phyloP scores from a whole-genome alignment of 2,797 vertebrate species.

The Orientallactaga sibirica region DNA sequence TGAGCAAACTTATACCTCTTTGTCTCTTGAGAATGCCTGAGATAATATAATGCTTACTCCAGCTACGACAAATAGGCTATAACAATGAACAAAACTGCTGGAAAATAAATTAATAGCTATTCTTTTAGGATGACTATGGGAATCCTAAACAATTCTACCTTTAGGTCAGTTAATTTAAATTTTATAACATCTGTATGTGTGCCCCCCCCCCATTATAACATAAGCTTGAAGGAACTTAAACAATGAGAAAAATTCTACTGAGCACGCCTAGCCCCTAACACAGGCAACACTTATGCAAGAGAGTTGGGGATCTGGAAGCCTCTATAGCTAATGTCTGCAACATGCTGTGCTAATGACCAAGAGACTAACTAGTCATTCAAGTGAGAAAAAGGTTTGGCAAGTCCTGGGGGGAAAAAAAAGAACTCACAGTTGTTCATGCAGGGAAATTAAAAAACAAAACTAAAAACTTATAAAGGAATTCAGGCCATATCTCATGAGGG shows the following conservation, averaged over 20 bases:
- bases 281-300: constrained; percentile 2
- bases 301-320: constrained; percentile 54
- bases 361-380: constrained; percentile 67
- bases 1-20: background rate
- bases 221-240: constrained; percentile 57
- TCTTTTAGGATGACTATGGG: background rate
- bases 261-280: constrained; percentile 17
- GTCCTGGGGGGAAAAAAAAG: constrained; percentile 51
- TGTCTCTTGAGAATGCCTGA: background rate
- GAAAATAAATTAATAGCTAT: constrained; percentile 29
- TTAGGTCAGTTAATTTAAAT: constrained; percentile 45
- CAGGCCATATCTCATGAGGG: constrained; percentile 45
- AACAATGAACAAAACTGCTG: constrained; percentile 7
- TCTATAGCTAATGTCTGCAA: constrained; percentile 71
- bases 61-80: background rate
- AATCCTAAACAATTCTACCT: background rate
- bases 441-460: constrained; percentile 24
- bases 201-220: background rate
- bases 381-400: constrained; percentile 73
- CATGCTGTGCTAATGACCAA: constrained; percentile 68
- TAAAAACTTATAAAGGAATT: constrained; percentile 62
- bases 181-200: background rate
- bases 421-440: constrained; percentile 41
- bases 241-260: constrained; percentile 39
- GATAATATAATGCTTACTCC: background rate